Evolutionary conservation across 2,113 vertebrate species (phyloP).

Genomic region (Myotis brandtii): DNA sequence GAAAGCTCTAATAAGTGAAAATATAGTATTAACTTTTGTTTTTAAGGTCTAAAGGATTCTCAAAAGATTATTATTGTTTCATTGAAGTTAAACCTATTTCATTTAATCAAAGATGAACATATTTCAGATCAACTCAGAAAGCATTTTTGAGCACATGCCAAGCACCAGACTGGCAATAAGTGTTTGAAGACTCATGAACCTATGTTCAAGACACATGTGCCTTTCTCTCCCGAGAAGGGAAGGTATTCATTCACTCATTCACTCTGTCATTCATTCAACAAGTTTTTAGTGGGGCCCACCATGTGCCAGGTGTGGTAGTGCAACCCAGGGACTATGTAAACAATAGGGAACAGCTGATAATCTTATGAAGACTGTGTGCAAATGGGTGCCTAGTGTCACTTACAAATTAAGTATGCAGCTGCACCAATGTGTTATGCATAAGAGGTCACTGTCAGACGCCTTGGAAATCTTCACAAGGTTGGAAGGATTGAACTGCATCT

Average conservation of each 20-base stretch:
- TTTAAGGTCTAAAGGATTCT: background rate
- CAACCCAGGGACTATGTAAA: constrained; percentile 10
- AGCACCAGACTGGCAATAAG: background rate
- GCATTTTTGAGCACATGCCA: background rate
- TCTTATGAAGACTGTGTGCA: background rate
- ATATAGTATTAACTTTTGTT: background rate
- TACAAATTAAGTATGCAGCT: background rate
- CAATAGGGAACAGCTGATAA: background rate
- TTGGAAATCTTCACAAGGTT: background rate
- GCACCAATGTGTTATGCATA: background rate
- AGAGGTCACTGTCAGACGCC: background rate
- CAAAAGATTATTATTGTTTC: constrained; percentile 4
- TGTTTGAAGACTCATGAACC: background rate
- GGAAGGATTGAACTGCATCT: background rate
- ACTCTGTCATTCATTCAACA: background rate
- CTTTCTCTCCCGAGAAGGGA: background rate
- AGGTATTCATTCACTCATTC: background rate
- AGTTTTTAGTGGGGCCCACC: background rate
- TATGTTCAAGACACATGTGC: background rate
- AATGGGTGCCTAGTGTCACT: background rate
- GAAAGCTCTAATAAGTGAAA: background rate
- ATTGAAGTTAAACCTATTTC: background rate
- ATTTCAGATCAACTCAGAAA: constrained; percentile 41
- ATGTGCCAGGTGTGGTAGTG: background rate
- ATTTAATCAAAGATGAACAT: background rate